These are phyloP conservation scores for Rhinoderma darwinii DNA, from an alignment of 2,113 vertebrate genomes.

Conservation along the genomic window DNA sequence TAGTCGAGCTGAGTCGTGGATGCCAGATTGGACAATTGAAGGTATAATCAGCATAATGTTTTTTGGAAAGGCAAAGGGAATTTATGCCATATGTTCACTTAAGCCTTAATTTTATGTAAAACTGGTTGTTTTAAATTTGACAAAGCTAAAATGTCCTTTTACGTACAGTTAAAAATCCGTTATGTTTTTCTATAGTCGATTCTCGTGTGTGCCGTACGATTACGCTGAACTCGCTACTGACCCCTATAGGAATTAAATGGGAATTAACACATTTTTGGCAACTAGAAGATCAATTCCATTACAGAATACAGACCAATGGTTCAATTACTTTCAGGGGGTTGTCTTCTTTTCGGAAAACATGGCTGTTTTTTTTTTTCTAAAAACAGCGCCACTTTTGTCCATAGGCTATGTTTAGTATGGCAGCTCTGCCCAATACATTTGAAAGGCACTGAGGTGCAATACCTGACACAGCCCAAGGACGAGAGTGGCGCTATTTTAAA, in stretches of 20 bases:
- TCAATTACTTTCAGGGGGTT: neutral
- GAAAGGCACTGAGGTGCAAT: too few species aligned
- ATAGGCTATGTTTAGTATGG: neutral
- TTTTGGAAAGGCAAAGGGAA: constrained; percentile 85
- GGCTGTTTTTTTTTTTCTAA: neutral
- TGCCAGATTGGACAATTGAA: constrained; percentile 86
- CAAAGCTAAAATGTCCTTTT: constrained; percentile 78
- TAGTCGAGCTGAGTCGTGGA: constrained; percentile 70
- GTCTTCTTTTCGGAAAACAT: neutral
- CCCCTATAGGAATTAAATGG: constrained; percentile 67
- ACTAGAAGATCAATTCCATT: neutral
- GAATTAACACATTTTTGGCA: neutral
- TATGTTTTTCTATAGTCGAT: constrained; percentile 70
- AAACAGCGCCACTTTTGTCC: neutral
- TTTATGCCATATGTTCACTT: constrained; percentile 85
- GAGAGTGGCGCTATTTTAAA: too few species aligned
- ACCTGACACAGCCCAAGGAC: too few species aligned
- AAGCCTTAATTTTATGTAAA: constrained; percentile 83
- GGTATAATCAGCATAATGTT: constrained; percentile 86
- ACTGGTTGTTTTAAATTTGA: constrained; percentile 79
- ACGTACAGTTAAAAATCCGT: constrained; percentile 75
- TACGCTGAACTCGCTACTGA: constrained; percentile 64
- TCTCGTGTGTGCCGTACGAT: constrained; percentile 57
- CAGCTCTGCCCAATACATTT: too few species aligned
- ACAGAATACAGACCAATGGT: neutral